Base-by-base conservation (phyloP, 2,113 vertebrate species). In the Aix galericulata region DNA sequence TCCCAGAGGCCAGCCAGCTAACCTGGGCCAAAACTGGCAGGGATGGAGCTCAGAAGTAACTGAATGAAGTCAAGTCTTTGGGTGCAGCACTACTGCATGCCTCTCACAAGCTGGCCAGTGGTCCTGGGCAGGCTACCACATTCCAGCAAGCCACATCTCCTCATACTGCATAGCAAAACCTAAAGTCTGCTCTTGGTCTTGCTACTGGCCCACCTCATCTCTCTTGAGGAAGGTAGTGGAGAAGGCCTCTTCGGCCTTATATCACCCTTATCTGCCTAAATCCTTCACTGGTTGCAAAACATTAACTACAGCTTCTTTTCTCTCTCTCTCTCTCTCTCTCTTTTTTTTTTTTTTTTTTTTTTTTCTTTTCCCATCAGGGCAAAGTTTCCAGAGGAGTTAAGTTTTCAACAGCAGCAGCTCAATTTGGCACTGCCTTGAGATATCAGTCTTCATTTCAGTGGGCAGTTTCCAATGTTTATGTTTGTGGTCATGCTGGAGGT, bases 391-490 rank as follows among this genome's bases (percentile, higher is more conserved):
- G 34, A 52, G 17, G 34, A 80, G 20, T 66, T 81, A 46, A 25
- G 29, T 81, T 89, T 94, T 89, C 29, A 36, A 26, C 5, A 68
- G 25, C 40, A 81, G 31, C 42, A 63, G 17, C 23, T 25, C 0
- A 0, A 12, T 68, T 82, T 64, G 42, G 20, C 26, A 29, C 32
- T 75, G 17, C 32, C 53, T 59, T 40, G 46, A 82, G 69, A 44
- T 15, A 58, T 12, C 32, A 73, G 44, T 4, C 58, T 78, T 82
- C 0, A 0, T 74, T 82, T 82, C 80, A 79, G 34, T 17, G 38
- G 38, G 16, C 18, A 76, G 38, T 29, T 84, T 25, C 62, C 26
- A 20, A 4, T 31, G 0, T 0, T 9, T n/a, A 4, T 31, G 0
- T 0, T 9, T n/a, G 32, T 60, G 53, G 22, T 72, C 2, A 0